phyloP scores from a whole-genome alignment of 1,140 invertebrate species.

The Papilio machaon region DNA sequence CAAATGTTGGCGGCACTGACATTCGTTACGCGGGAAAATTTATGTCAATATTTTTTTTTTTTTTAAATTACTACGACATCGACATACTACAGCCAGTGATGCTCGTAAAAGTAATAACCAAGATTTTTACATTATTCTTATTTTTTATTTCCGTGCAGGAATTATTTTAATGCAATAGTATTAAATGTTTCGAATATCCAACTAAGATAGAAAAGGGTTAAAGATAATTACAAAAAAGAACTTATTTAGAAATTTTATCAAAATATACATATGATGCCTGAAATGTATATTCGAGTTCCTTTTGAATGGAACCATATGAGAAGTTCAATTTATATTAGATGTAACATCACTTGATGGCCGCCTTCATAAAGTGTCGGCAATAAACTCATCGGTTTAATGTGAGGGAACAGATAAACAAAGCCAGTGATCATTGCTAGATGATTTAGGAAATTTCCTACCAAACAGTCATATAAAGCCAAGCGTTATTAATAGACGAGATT shows the following conservation, averaged over 20 bases:
- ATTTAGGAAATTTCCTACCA: conserved; percentile 16
- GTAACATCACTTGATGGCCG: neutral
- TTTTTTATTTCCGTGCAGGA: no score
- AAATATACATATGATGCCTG: neutral
- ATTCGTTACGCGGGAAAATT: conserved; percentile 24
- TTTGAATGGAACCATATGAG: neutral
- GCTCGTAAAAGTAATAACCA: no score
- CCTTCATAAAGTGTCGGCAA: conserved; percentile 6
- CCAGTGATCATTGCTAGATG: neutral
- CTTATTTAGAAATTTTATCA: neutral
- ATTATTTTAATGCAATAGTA: no score
- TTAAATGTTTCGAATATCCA: no score
- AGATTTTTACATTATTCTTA: no score
- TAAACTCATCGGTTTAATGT: conserved; percentile 19
- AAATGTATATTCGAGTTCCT: neutral
- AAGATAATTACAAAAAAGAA: neutral
- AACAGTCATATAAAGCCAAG: neutral
- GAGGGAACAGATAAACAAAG: neutral
- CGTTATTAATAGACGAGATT: neutral
- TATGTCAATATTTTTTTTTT: conserved; percentile 18
- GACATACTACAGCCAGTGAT: neutral
- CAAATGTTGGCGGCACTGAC: conserved; percentile 8
- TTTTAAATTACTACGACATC: neutral
- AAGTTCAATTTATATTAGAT: neutral
- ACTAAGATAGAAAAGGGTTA: no score